Percentiles rank a stretch among this genome's conserved stretches.
These are phyloP conservation scores for Chaetodon trifasciatus DNA, from an alignment of 2,797 vertebrate species.

Conservation along the genomic window DNA sequence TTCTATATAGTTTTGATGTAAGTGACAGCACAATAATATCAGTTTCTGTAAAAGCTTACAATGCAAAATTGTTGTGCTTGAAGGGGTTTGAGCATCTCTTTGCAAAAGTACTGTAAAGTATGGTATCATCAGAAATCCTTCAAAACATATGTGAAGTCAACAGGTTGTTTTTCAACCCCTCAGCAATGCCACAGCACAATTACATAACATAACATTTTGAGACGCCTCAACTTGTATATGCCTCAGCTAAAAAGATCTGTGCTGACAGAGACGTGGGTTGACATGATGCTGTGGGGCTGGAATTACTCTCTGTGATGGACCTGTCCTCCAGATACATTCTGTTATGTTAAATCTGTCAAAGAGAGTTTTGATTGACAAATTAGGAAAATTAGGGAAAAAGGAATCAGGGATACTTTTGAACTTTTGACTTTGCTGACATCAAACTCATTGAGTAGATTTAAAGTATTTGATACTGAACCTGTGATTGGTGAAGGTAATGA, in stretches of 20 bases:
- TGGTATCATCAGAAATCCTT: conserved; percentile 8
- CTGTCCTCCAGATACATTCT: conserved; percentile 1
- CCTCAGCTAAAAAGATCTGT: conserved; percentile 7
- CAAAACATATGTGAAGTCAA: conserved; percentile 23
- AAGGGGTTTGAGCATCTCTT: not conserved
- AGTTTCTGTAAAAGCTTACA: too few relatives aligned
- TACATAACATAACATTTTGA: conserved; percentile 40
- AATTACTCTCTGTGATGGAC: conserved; percentile 9
- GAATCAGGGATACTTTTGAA: not conserved
- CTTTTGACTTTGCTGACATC: not conserved
- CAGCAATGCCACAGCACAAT: conserved; percentile 16
- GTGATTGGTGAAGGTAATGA: not conserved
- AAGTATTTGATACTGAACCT: not conserved
- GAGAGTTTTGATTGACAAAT: conserved; percentile 5
- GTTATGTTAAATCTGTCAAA: conserved; percentile 17
- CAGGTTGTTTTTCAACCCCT: conserved; percentile 26
- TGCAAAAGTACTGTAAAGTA: not conserved
- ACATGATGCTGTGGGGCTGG: conserved; percentile 38
- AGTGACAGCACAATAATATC: not conserved
- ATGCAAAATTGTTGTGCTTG: too few relatives aligned
- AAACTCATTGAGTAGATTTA: not conserved
- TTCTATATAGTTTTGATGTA: not conserved
- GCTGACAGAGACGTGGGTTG: conserved; percentile 36
- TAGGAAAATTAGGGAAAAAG: too few relatives aligned
- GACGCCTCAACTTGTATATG: conserved; percentile 22